Conservation (phyloP, 2,888 invertebrate species). For the Dendrolimus houi region DNA sequence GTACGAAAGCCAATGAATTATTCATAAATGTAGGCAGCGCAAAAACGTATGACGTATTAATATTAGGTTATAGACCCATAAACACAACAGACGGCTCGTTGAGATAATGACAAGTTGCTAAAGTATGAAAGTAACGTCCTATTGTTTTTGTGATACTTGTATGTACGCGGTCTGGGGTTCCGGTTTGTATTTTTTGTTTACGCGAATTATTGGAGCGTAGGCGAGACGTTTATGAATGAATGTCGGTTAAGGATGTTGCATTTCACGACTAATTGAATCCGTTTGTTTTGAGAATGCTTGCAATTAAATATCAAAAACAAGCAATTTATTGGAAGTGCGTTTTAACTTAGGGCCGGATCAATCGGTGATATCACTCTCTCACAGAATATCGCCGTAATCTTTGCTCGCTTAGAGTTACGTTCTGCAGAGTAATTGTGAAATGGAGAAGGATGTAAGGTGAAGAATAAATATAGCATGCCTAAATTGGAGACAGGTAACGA, state of each 20-base stretch:
- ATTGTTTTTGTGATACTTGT: not conserved
- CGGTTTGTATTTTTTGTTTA: constrained; percentile 14
- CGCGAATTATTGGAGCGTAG: constrained; percentile 28
- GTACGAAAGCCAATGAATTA: too few relatives aligned
- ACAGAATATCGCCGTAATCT: too few relatives aligned
- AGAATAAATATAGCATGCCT: too few relatives aligned
- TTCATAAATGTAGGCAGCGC: too few relatives aligned
- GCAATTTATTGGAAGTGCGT: too few relatives aligned
- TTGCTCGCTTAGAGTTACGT: too few relatives aligned
- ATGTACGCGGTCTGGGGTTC: not conserved
- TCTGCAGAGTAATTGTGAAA: too few relatives aligned
- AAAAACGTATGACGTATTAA: not conserved
- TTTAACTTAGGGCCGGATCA: too few relatives aligned
- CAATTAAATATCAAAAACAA: too few relatives aligned
- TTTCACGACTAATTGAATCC: not conserved
- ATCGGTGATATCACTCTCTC: too few relatives aligned
- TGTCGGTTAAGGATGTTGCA: not conserved
- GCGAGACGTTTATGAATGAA: constrained; percentile 12
- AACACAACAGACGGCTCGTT: not conserved
- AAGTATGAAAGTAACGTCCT: not conserved
- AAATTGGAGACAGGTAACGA: too few relatives aligned
- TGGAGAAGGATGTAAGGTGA: too few relatives aligned
- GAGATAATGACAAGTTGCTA: not conserved
- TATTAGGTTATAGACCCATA: not conserved
- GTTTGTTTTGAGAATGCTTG: not conserved